Conservation (phyloP, 1,140 invertebrate genomes). For the Caenorhabditis briggsae region DNA sequence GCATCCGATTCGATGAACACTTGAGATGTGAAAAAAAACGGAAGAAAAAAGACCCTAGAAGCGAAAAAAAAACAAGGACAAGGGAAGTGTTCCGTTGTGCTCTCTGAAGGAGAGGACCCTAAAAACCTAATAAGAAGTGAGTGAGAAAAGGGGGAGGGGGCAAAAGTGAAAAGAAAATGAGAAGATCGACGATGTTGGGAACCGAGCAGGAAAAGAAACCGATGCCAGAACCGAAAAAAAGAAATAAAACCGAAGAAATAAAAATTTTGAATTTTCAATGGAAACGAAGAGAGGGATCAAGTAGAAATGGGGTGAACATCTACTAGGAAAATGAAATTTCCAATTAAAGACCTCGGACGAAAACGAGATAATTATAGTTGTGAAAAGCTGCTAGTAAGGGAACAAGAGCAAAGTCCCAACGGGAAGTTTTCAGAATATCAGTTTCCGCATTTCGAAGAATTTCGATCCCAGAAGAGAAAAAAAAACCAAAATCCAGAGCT, state of each 20-base stretch:
- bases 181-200: constrained; percentile 29
- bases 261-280: constrained; percentile 16
- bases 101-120: not conserved
- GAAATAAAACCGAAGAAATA: constrained; percentile 48
- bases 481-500: not conserved
- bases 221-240: constrained; percentile 1
- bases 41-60: not conserved
- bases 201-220: constrained; percentile 10
- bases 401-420: not conserved
- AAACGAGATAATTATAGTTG: not conserved
- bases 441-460: not conserved
- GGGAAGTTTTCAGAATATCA: constrained; percentile 16
- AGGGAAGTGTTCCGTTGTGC: constrained; percentile 13
- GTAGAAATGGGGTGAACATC: not conserved
- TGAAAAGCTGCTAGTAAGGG: not conserved
- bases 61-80: not conserved
- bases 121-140: constrained; percentile 38
- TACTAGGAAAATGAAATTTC: too few species aligned
- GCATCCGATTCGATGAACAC: not conserved
- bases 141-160: constrained; percentile 9
- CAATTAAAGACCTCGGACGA: too few species aligned
- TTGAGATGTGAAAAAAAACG: not conserved
- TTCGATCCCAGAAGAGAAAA: not conserved
- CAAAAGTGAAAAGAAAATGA: constrained; percentile 36
- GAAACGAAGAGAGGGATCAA: not conserved